Evolutionary conservation across 1,140 invertebrate genomes (phyloP), one percentile per base, ranked within the genome.

Genomic region (Tetraneura akinire): DNA sequence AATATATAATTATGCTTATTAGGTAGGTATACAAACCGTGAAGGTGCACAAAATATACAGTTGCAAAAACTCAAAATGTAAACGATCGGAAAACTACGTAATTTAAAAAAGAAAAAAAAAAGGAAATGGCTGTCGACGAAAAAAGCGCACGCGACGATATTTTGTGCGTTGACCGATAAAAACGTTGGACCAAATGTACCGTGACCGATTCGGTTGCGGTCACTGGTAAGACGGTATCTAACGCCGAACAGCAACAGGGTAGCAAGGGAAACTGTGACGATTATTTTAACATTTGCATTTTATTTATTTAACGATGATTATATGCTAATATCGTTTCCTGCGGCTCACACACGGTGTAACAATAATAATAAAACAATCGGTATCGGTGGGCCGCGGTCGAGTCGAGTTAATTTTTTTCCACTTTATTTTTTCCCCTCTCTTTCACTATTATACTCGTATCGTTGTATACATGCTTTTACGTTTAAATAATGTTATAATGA

Each of bases 251-350:
- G 37, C 57, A 29, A 57, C 73, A 32, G n/a, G n/a, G n/a, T n/a
- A n/a, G n/a, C n/a, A n/a, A n/a, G n/a, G n/a, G n/a, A n/a, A n/a
- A n/a, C n/a, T n/a, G n/a, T n/a, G n/a, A n/a, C n/a, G n/a, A 76
- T 76, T 76, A 55, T 76, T 76, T 62, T 11, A 47, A 62, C 53
- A 78, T 62, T 62, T 62, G 32, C n/a, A 18, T 23, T 57, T 49
- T 62, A 21, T 74, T 78, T 62, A 14, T 60, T 26, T 78, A 45
- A 11, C 29, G n/a, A 45, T 55, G 55, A 78, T 60, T 37, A 62
- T 78, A 78, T 78, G 74, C 32, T 78, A 78, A 78, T n/a, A n/a
- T 78, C 18, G 62, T 78, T 78, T 78, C 74, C 74, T 78, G 74
- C 21, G 37, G 53, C 73, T 37, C 37, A 62, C 55, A 78, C 62